Evolutionary conservation across 30 jellyfish, hydroid and myxozoan species (phyloP), one percentile per base, ranked within the genome.

Genomic region (Pseudorhiza aurosa): DNA sequence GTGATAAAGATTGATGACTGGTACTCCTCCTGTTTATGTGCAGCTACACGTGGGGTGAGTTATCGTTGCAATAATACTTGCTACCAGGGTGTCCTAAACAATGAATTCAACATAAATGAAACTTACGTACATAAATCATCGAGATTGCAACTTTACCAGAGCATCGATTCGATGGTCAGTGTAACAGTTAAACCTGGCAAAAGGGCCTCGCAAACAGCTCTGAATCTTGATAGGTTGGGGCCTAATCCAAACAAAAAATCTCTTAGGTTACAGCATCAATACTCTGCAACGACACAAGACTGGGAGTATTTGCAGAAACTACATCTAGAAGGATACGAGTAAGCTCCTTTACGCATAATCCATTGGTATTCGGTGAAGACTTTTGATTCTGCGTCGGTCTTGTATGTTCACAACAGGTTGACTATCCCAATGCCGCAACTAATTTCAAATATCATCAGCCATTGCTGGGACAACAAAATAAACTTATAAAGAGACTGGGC

Each of bases 321-420:
- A 27, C 36, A 53, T 15, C 6, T 53, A 50, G 39, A 80, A 80
- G 68, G 91, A 80, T 80, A 80, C 91, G 91, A 80, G 71, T 80
- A 80, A 18, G 91, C 91, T 80, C 91, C 91, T 55, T 51, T 80
- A 80, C 91, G 91, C 91, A 80, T 80, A 80, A 80, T 80, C 91
- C 91, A 80, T 80, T 43, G 19, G 91, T 12, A 30, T 12, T 53
- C 12, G 12, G 15, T 1, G 11, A 35, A 51, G 25, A 26, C 28
- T 37, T 40, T 55, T 28, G 29, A 28, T 43, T 56, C 21, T 55
- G 32, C 46, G 5, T 21, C 6, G 5, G 67, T 53, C 9, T 39
- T 5, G 7, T 12, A n/a, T 19, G 5, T 21, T 22, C 6, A 12
- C 4, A 3, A 7, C n/a, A 53, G 36, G 22, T 12, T 22, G 36